Percentiles rank a stretch among this genome's conserved stretches.
Conservation (phyloP, 2,797 vertebrate genomes). For the Xerus rutilus region DNA sequence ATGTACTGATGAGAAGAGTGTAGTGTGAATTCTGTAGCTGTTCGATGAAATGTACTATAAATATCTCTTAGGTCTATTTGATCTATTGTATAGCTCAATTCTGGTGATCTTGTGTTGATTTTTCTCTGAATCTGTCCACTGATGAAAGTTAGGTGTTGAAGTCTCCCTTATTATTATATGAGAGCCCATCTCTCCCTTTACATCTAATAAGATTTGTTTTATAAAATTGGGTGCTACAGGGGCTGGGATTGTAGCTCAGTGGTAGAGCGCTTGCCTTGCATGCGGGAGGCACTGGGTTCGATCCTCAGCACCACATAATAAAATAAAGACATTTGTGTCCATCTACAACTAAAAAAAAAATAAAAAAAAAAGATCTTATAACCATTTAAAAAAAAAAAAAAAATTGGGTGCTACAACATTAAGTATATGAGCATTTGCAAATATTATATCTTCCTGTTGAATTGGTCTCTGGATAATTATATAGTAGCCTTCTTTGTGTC, state of each 20-base stretch:
- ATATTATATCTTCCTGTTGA: background rate
- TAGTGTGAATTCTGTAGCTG: background rate
- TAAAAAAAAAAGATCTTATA: no score
- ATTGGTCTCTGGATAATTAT: background rate
- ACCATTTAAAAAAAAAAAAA: no score
- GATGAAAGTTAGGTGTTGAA: background rate
- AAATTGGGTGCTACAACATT: background rate
- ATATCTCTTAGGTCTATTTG: background rate
- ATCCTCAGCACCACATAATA: no score
- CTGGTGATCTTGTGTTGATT: no score
- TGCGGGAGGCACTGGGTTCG: no score
- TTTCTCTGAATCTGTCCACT: background rate
- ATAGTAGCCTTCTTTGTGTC: background rate
- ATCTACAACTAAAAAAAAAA: no score
- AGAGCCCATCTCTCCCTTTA: background rate
- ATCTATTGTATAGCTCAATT: background rate
- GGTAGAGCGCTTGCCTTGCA: no score
- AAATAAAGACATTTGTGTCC: no score
- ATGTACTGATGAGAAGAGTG: background rate
- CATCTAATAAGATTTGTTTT: background rate
- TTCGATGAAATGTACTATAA: background rate
- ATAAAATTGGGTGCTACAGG: background rate
- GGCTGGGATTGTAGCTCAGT: no score
- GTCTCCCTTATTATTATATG: background rate
- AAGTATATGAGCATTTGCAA: no score